Base-by-base conservation (phyloP, 2,888 invertebrate genomes). In the Atherix ibis region DNA sequence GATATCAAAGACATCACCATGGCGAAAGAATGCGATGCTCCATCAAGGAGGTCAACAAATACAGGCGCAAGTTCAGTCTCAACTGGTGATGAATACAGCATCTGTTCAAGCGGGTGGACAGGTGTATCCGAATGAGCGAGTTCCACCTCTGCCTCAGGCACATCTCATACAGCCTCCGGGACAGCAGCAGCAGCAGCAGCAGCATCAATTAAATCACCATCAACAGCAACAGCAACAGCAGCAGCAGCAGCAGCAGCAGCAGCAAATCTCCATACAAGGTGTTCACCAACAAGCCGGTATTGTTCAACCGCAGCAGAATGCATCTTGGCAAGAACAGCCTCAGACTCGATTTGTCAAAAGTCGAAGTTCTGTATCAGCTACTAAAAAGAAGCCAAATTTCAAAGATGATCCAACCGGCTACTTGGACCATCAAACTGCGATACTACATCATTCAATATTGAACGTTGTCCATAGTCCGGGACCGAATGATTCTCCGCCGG, bases 391-490 rank as follows among this genome's bases (percentile, higher is more conserved):
- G 42, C 84, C 84, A 2, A 87, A 87, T 19, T 89, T 88, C 53
- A 75, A 89, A 68, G 89, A 91, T 45, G 88, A 91, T 58, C 88
- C 89, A 0, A 82, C 78, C 49, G 89, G 87, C 3, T 91, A 87
- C 60, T 64, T 91, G 45, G 87, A 87, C 4, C 88, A 89, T 48
- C 89, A 91, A 57, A 88, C 89, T 0, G 83, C 82, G 18, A 58
- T 89, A 44, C 59, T 89, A 32, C 85, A 87, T 51, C 84, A 76
- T 51, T 85, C 80, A 8, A 84, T 82, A 59, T 76, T 76, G 37
- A 59, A 63, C 18, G 59, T 58, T 25, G 60, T 59, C 16, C 60
- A 56, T 27, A 61, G 55, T 43, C 55, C 60, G 8, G 59, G 58
- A 28, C 9, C 36, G 15, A 35, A 34, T 35, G 41, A 40, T 18